Percentiles rank a stretch among this genome's conserved stretches.
Evolutionary conservation across 2,797 vertebrate species (phyloP).

Genomic region (Orientallactaga sibirica): DNA sequence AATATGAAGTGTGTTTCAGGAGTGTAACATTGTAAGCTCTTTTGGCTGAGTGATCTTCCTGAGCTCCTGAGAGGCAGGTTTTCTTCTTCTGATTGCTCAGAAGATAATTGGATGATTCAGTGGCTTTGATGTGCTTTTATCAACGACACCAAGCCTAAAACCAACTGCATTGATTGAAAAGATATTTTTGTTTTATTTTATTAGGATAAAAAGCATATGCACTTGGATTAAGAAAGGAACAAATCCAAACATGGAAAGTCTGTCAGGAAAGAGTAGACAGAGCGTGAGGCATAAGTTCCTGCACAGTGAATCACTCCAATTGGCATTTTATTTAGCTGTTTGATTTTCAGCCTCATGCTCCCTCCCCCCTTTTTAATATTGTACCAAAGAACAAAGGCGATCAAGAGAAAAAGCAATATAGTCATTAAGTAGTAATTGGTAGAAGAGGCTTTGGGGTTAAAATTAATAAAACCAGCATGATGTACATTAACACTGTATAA

Average conservation of each 20-base stretch:
- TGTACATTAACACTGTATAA: constrained; percentile 81
- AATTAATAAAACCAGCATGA: constrained; percentile 80
- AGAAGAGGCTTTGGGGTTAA: constrained; percentile 79
- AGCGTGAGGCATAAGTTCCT: constrained; percentile 28
- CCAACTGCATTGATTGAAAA: constrained; percentile 29
- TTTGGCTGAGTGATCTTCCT: constrained; percentile 23
- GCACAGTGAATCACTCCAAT: constrained; percentile 18
- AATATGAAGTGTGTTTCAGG: background rate
- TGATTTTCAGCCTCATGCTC: constrained; percentile 37
- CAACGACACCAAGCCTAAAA: constrained; percentile 55
- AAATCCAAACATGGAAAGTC: constrained; percentile 36
- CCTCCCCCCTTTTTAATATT: background rate
- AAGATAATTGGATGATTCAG: constrained; percentile 59
- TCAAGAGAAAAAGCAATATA: constrained; percentile 71
- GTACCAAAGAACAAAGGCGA: constrained; percentile 79
- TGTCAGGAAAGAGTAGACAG: constrained; percentile 44
- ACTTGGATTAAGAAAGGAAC: constrained; percentile 49
- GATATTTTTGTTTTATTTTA: constrained; percentile 52
- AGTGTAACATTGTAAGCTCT: background rate
- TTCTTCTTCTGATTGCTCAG: constrained; percentile 34
- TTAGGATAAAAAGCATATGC: constrained; percentile 61
- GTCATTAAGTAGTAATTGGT: constrained; percentile 80
- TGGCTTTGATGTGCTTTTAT: constrained; percentile 65
- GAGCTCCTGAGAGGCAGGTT: constrained; percentile 54
- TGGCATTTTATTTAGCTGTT: constrained; percentile 57